Conservation (phyloP, 2,797 vertebrate species). For the Diplodus sargus region DNA sequence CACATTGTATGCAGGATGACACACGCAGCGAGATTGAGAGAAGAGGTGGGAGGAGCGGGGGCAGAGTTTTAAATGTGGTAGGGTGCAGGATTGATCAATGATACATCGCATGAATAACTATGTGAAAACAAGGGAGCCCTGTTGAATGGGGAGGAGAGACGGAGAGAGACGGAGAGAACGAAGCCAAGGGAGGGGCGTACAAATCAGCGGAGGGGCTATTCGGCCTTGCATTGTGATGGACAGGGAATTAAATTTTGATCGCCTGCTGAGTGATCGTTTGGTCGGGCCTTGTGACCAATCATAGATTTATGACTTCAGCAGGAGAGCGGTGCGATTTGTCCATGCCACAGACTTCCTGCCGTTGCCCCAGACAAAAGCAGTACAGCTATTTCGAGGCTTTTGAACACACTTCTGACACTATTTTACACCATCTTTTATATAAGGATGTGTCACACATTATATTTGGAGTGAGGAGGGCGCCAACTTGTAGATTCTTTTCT, state of each 20-base stretch:
- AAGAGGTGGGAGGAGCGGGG: slow-evolving; percentile 46
- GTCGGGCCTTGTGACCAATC: slow-evolving; percentile 67
- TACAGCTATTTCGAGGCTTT: slow-evolving; percentile 37
- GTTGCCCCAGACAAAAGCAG: slow-evolving; percentile 35
- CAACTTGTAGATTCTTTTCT: background rate
- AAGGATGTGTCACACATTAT: slow-evolving; percentile 28
- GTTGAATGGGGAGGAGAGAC: slow-evolving; percentile 51
- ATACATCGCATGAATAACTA: slow-evolving; percentile 57
- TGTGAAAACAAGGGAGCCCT: slow-evolving; percentile 44
- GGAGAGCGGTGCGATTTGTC: slow-evolving; percentile 44
- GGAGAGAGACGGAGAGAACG: slow-evolving; percentile 29
- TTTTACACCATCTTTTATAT: slow-evolving; percentile 27
- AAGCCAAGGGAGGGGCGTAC: slow-evolving; percentile 27
- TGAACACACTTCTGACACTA: slow-evolving; percentile 26
- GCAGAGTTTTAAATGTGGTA: slow-evolving; percentile 63
- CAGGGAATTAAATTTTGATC: slow-evolving; percentile 73
- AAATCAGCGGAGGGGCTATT: slow-evolving; percentile 37
- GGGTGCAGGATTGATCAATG: slow-evolving; percentile 57
- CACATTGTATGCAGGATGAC: slow-evolving; percentile 48
- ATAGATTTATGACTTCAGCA: slow-evolving; percentile 67
- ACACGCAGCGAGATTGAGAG: slow-evolving; percentile 49
- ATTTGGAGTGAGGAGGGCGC: background rate
- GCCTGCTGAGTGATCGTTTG: slow-evolving; percentile 67
- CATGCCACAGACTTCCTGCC: slow-evolving; percentile 29
- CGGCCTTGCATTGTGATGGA: slow-evolving; percentile 69